Conservation (phyloP, 2,113 vertebrate genomes). For the Mirza zaza region DNA sequence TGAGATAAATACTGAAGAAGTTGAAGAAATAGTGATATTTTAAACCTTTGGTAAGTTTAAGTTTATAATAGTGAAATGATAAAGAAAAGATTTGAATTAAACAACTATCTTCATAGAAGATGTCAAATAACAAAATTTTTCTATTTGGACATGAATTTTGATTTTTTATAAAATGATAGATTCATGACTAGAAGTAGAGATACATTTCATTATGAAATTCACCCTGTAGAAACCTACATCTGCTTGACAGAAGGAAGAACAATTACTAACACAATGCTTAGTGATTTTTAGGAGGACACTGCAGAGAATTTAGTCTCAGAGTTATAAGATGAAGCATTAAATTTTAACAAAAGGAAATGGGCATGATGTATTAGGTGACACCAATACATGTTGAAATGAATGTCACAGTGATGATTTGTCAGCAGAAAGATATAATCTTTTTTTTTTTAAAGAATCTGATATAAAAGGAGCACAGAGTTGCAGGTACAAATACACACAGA, state of each 20-base stretch:
- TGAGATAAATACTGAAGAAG: neutral
- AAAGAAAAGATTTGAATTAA: neutral
- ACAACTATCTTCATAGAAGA: neutral
- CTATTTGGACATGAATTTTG: neutral
- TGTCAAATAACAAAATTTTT: neutral
- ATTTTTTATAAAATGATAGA: neutral
- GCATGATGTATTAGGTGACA: neutral
- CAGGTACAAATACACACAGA: neutral
- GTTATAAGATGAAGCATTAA: neutral
- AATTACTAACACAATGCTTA: neutral
- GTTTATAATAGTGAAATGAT: neutral
- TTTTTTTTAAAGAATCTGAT: neutral
- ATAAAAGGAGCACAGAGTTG: neutral
- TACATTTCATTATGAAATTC: neutral
- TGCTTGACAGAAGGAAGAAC: neutral
- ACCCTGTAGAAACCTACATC: neutral
- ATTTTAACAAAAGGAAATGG: constrained; percentile 7
- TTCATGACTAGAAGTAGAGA: neutral
- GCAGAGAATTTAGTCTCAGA: neutral
- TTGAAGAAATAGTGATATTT: neutral
- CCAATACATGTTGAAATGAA: neutral
- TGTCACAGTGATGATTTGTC: neutral
- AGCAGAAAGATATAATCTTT: neutral
- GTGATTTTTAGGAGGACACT: neutral
- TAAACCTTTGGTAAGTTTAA: neutral